These are phyloP conservation scores for Dissostichus mawsoni DNA, from an alignment of 2,113 vertebrate species.

Conservation along the genomic window DNA sequence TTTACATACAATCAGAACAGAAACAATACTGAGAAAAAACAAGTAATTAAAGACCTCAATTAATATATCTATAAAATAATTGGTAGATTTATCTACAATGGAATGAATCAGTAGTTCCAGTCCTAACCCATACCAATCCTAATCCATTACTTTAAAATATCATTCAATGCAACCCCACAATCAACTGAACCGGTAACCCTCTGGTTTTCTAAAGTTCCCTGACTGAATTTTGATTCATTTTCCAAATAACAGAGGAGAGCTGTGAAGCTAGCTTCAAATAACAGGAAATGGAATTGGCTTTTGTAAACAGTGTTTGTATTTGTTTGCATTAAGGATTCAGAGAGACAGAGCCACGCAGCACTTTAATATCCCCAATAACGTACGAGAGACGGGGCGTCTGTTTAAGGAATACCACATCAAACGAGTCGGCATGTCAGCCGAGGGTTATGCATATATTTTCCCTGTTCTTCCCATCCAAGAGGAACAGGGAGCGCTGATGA, in stretches of 20 bases:
- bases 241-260: slow-evolving; percentile 15
- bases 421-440: slow-evolving; percentile 61
- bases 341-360: slow-evolving; percentile 40
- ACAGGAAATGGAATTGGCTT: slow-evolving; percentile 59
- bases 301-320: slow-evolving; percentile 44
- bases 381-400: slow-evolving; percentile 62
- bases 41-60: too few species aligned
- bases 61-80: too few species aligned
- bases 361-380: slow-evolving; percentile 71
- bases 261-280: slow-evolving; percentile 34
- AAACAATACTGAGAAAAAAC: too few species aligned
- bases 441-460: slow-evolving; percentile 78
- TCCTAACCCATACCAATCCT: too few species aligned
- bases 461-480: slow-evolving; percentile 66
- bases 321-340: slow-evolving; percentile 55
- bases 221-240: slow-evolving; percentile 34
- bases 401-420: slow-evolving; percentile 77
- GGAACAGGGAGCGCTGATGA: slow-evolving; percentile 59
- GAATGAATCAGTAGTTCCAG: too few species aligned
- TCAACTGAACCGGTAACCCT: neutral
- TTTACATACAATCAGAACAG: too few species aligned
- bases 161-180: neutral
- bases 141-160: neutral
- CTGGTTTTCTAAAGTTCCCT: neutral
- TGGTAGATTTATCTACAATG: too few species aligned